Evolutionary conservation across 2,888 invertebrate genomes (phyloP).

Genomic region (Sturmia bella): DNA sequence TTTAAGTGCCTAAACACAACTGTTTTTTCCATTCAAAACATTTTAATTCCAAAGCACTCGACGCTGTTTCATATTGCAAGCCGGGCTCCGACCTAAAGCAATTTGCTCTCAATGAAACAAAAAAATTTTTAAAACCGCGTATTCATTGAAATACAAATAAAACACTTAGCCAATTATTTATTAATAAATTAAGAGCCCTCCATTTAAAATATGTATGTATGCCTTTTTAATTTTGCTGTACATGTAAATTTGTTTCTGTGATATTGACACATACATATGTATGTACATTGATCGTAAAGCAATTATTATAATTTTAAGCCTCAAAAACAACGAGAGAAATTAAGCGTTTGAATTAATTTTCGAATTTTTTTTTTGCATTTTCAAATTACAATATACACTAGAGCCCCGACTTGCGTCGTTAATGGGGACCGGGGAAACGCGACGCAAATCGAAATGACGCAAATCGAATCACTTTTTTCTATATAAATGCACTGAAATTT

Average conservation of each 20-base stretch:
- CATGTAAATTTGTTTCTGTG: conserved; percentile 12
- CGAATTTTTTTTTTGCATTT: no score
- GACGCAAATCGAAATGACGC: no score
- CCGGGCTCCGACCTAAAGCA: conserved; percentile 10
- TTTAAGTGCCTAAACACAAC: conserved; percentile 53
- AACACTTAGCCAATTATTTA: conserved; percentile 6
- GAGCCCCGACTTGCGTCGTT: no score
- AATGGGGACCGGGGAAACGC: no score
- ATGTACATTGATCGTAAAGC: neutral
- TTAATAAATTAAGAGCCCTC: conserved; percentile 12
- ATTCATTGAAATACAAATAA: conserved; percentile 9
- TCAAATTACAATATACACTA: no score
- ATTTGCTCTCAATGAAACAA: conserved; percentile 50
- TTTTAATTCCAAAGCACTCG: conserved; percentile 27
- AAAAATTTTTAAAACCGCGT: conserved; percentile 9
- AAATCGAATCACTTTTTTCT: no score
- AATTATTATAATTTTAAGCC: neutral
- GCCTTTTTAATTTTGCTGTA: conserved; percentile 10
- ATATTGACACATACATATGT: conserved; percentile 10
- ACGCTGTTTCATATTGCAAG: conserved; percentile 33
- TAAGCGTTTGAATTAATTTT: no score
- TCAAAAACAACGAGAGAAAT: no score
- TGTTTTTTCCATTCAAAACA: conserved; percentile 37
- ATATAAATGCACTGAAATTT: no score
- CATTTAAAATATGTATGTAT: conserved; percentile 3